Evolutionary conservation across 1,140 invertebrate genomes (phyloP).

Genomic region (Pseudomyrmex dendroicus): DNA sequence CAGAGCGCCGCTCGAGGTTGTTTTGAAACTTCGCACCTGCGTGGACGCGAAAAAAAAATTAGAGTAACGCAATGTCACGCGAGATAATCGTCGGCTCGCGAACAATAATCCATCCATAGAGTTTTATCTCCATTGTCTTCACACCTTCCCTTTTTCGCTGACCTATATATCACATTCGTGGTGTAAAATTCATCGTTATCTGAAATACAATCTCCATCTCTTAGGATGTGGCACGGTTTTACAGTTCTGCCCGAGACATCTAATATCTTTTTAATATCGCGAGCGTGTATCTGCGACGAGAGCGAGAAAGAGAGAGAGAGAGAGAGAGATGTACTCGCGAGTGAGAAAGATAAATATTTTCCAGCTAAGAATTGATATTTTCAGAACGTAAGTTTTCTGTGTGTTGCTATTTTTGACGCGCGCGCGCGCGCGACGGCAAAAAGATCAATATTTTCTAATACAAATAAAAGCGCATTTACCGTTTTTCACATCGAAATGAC

Average conservation of each 20-base stretch:
- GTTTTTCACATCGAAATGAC: not conserved
- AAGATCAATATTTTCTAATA: constrained; percentile 33
- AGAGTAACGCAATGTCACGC: constrained; percentile 51
- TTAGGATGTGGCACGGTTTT: constrained; percentile 28
- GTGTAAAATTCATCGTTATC: constrained; percentile 56
- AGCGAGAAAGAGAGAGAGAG: not conserved
- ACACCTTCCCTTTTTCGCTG: constrained; percentile 37
- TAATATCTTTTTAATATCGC: constrained; percentile 57
- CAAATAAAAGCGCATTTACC: not conserved
- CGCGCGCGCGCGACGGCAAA: no score
- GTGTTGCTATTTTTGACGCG: not conserved
- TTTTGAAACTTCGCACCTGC: constrained; percentile 25
- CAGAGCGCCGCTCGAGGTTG: constrained; percentile 3
- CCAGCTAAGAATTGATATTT: constrained; percentile 18
- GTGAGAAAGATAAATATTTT: constrained; percentile 46
- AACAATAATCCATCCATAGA: constrained; percentile 34
- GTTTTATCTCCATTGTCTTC: constrained; percentile 47
- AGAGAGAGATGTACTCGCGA: not conserved
- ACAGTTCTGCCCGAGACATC: constrained; percentile 8
- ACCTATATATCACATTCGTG: constrained; percentile 50
- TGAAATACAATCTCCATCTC: constrained; percentile 46
- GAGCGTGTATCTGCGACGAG: constrained; percentile 27
- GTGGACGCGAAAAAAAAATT: constrained; percentile 31
- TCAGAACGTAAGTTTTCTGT: constrained; percentile 6
- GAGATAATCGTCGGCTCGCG: constrained; percentile 46